A percentile compares a stretch with the other conserved stretches of the same genome.
Evolutionary conservation across 2,888 invertebrate species (phyloP).

Genomic region (Drosophila crucigera): DNA sequence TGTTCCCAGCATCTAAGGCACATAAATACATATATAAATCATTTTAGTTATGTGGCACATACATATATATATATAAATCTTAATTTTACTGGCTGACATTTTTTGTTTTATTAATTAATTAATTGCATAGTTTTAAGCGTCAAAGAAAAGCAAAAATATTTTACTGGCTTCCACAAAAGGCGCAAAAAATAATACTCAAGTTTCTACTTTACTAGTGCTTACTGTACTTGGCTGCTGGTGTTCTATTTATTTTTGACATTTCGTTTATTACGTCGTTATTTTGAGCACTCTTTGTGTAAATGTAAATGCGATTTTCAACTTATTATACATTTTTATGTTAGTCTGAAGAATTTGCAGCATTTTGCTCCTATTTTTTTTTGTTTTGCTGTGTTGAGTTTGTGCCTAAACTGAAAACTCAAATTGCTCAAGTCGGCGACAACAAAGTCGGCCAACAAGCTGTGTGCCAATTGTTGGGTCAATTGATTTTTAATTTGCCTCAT

Average conservation of each 20-base stretch:
- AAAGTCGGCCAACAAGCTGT: constrained; percentile 20
- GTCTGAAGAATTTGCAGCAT: constrained; percentile 60
- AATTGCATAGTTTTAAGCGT: constrained; percentile 63
- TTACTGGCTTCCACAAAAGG: too few species aligned
- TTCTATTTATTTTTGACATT: constrained; percentile 67
- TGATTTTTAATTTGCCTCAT: constrained; percentile 30
- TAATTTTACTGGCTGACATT: constrained; percentile 15
- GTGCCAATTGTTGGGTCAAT: constrained; percentile 30
- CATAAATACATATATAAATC: constrained; percentile 14
- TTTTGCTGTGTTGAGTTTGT: constrained; percentile 3
- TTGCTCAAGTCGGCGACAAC: constrained; percentile 14
- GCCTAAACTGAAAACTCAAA: constrained; percentile 11
- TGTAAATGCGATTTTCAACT: constrained; percentile 53
- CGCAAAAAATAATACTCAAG: not conserved
- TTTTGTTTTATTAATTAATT: constrained; percentile 4
- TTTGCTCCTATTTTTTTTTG: not conserved
- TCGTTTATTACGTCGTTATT: constrained; percentile 68
- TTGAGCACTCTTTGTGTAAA: constrained; percentile 30
- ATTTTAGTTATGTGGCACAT: not conserved
- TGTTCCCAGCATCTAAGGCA: constrained; percentile 84
- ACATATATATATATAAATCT: constrained; percentile 11
- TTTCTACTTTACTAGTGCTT: constrained; percentile 7
- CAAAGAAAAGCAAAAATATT: not conserved
- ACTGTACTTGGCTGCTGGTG: constrained; percentile 24
- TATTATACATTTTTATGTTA: constrained; percentile 43